Base-by-base conservation (phyloP, 2,113 vertebrate species). In the Sialia sialis region DNA sequence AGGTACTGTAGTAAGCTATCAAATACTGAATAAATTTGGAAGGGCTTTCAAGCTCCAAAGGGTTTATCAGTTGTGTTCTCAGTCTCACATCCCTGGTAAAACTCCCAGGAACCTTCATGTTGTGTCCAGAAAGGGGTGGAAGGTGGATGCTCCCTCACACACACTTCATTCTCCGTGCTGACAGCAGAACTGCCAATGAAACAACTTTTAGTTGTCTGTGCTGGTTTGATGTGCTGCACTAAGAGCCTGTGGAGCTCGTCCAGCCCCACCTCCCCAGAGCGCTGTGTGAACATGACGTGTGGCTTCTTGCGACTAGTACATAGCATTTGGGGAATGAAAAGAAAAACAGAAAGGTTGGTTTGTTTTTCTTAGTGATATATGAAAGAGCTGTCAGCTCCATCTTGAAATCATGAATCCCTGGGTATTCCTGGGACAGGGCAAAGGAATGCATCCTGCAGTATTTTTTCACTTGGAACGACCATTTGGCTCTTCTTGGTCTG, bases 401-500 rank as follows among this genome's bases (percentile, higher is more conserved):
- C 82, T 84, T 86, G 87, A 67, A 82, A 56, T 80, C 87, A 63
- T 68, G 84, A 88, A 70, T 90, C 84, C 52, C 79, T 3, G 74
- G 75, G 67, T 79, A 68, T 93, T 95, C 88, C 76, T 87, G 84
- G 88, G 76, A 64, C 77, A 60, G 59, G 67, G 32, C 2, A 23
- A 58, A 91, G 72, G 95, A 94, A 92, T 81, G 74, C 44, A 29
- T 88, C 62, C 83, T 60, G 59, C 66, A 60, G 63, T 46, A 76
- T 38, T 82, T 91, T 90, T 93, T 60, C 30, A 52, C 67, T 95
- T 96, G 92, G 94, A 94, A 87, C 49, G 26, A 55, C 34, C 9
- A 4, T 84, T 95, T 94, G 90, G 68, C 76, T 92, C 84, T 95
- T 84, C 62, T 88, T 63, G 63, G 52, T 67, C 82, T 94, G 88